Evolutionary conservation across 2,888 invertebrate species (phyloP).

Genomic region (Rotaria magnacalcarata): DNA sequence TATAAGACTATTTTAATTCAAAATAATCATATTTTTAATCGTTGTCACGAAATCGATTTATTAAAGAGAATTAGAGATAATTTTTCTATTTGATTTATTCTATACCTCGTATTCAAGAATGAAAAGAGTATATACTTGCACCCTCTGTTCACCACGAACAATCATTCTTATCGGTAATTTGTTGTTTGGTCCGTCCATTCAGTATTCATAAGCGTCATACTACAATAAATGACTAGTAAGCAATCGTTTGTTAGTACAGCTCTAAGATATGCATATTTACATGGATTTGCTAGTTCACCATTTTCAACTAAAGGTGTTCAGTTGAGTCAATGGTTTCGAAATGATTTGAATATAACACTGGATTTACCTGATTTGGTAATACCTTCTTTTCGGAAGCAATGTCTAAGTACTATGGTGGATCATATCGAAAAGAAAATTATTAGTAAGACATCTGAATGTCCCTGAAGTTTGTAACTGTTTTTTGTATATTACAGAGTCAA

Average conservation of each 20-base stretch:
- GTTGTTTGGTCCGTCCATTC: background rate
- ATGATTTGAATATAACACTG: background rate
- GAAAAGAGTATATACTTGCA: background rate
- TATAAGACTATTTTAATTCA: too few species aligned
- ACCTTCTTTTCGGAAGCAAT: background rate
- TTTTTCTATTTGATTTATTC: too few species aligned
- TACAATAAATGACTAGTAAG: background rate
- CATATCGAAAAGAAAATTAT: background rate
- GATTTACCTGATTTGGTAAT: background rate
- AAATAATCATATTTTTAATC: too few species aligned
- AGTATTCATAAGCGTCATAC: background rate
- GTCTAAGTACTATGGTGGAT: background rate
- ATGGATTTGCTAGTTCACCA: background rate
- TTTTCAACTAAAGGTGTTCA: background rate
- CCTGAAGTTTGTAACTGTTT: background rate
- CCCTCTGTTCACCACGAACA: background rate
- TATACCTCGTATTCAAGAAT: too few species aligned
- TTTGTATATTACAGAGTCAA: background rate
- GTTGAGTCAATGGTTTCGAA: background rate
- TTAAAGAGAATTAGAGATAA: too few species aligned
- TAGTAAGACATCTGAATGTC: background rate
- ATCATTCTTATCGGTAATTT: background rate
- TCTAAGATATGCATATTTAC: background rate
- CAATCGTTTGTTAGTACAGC: background rate
- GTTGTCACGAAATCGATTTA: too few species aligned